These are phyloP conservation scores for Didymodactylos carnosus DNA, from an alignment of 2,888 invertebrate species.

Conservation along the genomic window DNA sequence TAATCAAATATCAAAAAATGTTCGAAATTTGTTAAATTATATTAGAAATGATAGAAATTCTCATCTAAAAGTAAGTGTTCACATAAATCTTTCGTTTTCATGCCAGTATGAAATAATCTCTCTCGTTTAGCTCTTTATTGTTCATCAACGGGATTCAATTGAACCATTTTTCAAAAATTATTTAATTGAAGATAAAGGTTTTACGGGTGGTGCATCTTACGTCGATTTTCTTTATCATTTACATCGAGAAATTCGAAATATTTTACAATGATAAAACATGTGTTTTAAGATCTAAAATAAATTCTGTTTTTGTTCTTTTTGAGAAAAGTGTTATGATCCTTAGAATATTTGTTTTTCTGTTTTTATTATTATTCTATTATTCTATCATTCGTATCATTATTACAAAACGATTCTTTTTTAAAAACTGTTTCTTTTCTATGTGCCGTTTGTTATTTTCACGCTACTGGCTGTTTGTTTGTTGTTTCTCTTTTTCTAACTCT, in stretches of 20 bases:
- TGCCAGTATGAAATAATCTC: not conserved
- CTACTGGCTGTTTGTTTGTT: too few species aligned
- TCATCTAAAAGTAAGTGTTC: slow-evolving; percentile 58
- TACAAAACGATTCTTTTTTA: too few species aligned
- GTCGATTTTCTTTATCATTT: slow-evolving; percentile 98
- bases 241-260: slow-evolving; percentile 83
- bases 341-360: too few species aligned
- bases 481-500: too few species aligned
- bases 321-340: too few species aligned
- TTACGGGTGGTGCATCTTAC: slow-evolving; percentile 55
- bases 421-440: too few species aligned
- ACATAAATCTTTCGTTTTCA: not conserved
- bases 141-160: slow-evolving; percentile 77
- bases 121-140: slow-evolving; percentile 25
- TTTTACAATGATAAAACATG: not conserved
- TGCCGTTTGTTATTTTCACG: too few species aligned
- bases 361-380: too few species aligned
- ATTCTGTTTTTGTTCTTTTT: too few species aligned
- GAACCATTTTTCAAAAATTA: slow-evolving; percentile 85
- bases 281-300: too few species aligned
- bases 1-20: slow-evolving; percentile 52
- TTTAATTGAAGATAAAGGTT: slow-evolving; percentile 68
- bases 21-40: slow-evolving; percentile 50
- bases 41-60: slow-evolving; percentile 52
- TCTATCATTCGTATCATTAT: too few species aligned